These are phyloP conservation scores for Sebastes cheni DNA, from an alignment of 2,797 vertebrate species.

Conservation along the genomic window DNA sequence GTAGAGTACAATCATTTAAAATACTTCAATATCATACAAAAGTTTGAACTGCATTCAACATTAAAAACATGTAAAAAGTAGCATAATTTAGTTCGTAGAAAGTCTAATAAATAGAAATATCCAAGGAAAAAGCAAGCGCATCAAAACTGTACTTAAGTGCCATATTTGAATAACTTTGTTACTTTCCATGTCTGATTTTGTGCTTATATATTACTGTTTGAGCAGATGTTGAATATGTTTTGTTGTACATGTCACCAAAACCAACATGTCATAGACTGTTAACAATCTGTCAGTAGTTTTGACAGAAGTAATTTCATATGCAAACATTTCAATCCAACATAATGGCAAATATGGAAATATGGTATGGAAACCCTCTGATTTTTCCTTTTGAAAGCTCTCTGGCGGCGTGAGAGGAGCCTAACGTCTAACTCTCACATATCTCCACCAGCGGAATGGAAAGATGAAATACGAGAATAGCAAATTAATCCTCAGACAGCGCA, in stretches of 20 bases:
- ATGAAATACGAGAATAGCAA: conserved; percentile 83
- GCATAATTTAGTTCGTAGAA: background rate
- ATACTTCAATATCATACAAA: background rate
- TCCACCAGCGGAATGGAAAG: conserved; percentile 81
- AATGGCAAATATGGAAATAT: conserved; percentile 65
- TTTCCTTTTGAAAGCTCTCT: conserved; percentile 54
- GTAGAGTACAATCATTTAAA: background rate
- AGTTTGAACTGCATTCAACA: background rate
- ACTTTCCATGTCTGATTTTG: conserved; percentile 2
- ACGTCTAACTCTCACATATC: conserved; percentile 72
- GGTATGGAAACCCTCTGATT: conserved; percentile 66
- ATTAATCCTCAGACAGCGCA: conserved; percentile 82
- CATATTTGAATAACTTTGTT: background rate
- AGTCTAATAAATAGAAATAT: background rate
- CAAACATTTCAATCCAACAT: conserved; percentile 46
- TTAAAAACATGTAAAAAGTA: background rate
- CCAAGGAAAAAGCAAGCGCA: background rate
- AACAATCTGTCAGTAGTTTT: conserved; percentile 35
- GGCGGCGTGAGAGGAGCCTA: conserved; percentile 52
- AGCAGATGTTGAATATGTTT: conserved; percentile 7
- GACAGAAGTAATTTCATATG: conserved; percentile 51
- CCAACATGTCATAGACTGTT: conserved; percentile 22
- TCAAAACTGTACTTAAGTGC: background rate
- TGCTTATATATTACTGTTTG: background rate
- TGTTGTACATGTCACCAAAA: conserved; percentile 11